Evolutionary conservation across 2,797 vertebrate species (phyloP).

Genomic region (Peromyscus attwateri): DNA sequence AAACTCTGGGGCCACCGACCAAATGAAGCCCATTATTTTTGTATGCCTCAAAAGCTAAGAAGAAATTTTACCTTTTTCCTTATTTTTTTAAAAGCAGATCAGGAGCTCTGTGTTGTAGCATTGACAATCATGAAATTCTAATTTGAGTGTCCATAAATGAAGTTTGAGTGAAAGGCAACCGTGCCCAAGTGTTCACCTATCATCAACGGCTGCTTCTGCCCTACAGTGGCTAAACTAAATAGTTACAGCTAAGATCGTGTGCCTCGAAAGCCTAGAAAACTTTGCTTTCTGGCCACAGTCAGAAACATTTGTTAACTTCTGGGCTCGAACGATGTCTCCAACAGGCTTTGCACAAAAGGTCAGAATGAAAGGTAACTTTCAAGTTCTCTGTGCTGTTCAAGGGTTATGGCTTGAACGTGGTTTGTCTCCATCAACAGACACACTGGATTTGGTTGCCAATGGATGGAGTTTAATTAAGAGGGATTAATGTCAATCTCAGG

Average conservation of each 20-base stretch:
- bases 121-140: neutral
- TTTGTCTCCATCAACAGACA: neutral
- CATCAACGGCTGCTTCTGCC: neutral
- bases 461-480: neutral
- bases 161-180: neutral
- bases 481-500: neutral
- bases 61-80: neutral
- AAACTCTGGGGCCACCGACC: no score
- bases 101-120: neutral
- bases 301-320: neutral
- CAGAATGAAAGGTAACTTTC: slow-evolving; percentile 3
- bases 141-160: neutral
- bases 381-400: neutral
- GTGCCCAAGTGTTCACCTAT: no score
- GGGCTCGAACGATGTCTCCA: no score
- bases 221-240: neutral
- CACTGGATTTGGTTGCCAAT: neutral
- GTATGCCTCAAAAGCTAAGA: neutral
- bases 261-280: neutral
- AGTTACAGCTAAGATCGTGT: neutral
- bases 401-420: neutral
- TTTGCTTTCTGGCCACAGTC: neutral
- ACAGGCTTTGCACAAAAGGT: neutral
- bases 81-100: slow-evolving; percentile 32
- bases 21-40: neutral